These are phyloP conservation scores for Pollicipes pollicipes DNA, from an alignment of 1,140 invertebrate species.

Conservation along the genomic window DNA sequence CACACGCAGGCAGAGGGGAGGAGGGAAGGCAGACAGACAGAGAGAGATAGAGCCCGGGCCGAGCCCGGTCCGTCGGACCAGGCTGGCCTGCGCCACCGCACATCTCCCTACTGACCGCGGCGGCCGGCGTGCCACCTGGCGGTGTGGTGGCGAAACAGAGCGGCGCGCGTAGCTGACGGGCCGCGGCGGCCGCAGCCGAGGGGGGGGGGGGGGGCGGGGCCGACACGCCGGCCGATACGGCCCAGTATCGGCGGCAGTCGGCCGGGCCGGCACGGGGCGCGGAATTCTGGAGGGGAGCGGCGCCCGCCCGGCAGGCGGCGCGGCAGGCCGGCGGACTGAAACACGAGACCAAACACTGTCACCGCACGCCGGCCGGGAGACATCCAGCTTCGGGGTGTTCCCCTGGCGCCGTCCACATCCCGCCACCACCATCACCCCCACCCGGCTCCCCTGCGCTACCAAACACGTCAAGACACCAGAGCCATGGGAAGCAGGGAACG, in stretches of 20 bases:
- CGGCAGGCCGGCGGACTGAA: neutral
- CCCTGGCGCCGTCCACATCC: neutral
- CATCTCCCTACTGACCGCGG: neutral
- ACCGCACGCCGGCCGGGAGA: too few species aligned
- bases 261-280: neutral
- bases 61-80: neutral
- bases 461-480: neutral
- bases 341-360: neutral
- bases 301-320: neutral
- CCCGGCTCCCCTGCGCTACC: neutral
- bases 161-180: too few species aligned
- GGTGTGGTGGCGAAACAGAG: neutral
- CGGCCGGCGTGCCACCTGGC: neutral
- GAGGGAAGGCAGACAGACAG: neutral
- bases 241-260: neutral
- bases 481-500: neutral
- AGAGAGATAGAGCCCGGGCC: neutral
- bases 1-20: too few species aligned
- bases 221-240: neutral
- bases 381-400: too few species aligned
- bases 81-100: neutral
- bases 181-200: too few species aligned
- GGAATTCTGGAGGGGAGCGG: neutral
- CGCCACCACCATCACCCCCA: neutral
- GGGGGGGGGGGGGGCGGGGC: too few species aligned